Evolutionary conservation across 2,888 invertebrate genomes (phyloP), one percentile per base, ranked within the genome.

Genomic region (Lottia gigantea): DNA sequence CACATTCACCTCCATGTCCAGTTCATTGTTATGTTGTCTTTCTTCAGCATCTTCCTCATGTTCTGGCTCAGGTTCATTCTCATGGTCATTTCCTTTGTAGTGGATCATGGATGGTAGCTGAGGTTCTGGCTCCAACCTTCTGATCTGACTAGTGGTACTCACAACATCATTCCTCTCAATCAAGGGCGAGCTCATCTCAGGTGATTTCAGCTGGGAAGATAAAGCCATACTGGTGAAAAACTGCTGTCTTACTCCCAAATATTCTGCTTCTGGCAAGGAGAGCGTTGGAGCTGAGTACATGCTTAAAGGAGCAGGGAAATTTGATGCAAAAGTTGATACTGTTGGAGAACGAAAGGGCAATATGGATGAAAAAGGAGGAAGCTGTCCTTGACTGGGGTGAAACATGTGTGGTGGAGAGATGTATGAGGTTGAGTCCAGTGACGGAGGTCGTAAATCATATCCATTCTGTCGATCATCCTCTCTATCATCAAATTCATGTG

Each of bases 101-200:
- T 73, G 11, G 77, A 80, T 68, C 80, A 63, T 0, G 72, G 74
- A 15, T 75, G 71, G 19, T 81, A 81, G 16, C 77, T 79, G 64
- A 80, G 83, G 80, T 66, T 84, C 83, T 1, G 83, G 80, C 66
- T 82, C 80, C 71, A 81, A 81, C 71, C 82, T 83, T 49, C 82
- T 76, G 62, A 78, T 78, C 47, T 81, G 74, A 12, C 71, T 76
- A 62, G 73, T 71, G 63, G 72, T 76, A 71, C 74, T 74, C 63
- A 74, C 74, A 64, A 76, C 66, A 71, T 66, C 71, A 71, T 74
- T 74, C 47, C 73, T 71, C 63, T 66, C 65, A 11, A 63, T 70
- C 63, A 64, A 63, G 19, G 74, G 71, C 2, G 74, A 69, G 25
- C 67, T 67, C 70, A 70, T 66, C 64, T 74, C 74, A 15, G 61